Evolutionary conservation across 2,113 vertebrate species (phyloP), one percentile per base, ranked within the genome.

Genomic region (Oreotragus oreotragus): DNA sequence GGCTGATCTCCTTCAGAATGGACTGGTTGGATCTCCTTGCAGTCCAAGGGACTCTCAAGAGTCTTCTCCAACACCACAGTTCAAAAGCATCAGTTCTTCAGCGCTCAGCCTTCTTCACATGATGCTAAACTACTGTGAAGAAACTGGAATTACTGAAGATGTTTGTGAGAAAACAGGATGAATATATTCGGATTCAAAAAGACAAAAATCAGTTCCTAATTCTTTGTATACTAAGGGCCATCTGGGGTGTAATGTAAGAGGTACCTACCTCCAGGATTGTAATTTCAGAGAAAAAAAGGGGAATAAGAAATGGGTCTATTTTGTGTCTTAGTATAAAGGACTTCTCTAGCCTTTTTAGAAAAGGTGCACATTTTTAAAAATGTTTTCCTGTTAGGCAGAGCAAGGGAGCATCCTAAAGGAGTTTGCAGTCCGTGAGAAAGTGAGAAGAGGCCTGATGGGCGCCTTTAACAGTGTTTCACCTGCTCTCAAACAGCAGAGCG

Each of bases 191-290:
- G 62, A 57, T 90, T 84, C 66, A 95, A 94, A 91, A 47, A 97
- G 79, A 30, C 97, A 97, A 97, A 98, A 98, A 96, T 96, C 95
- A 95, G 66, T 97, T 97, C 83, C 80, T 92, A 79, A 94, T 87
- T 97, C 53, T 93, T 96, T 91, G 90, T 57, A 83, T 83, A 85
- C 92, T 91, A 94, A 96, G 39, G 79, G 81, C 88, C 97, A n/a
- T 97, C 90, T 86, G 47, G n/a, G 55, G 25, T 80, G 80, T 97
- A 53, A 97, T 66, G 47, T 39, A 43, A 98, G 85, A 94, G 51
- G 23, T 86, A 51, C 90, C 57, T 88, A 51, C 91, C 60, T 30
- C 4, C 43, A 92, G 47, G 80, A 95, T 97, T 97, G 96, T 94
- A 84, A 97, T 95, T 97, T 98, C 92, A 93, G 97, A 97, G 90